phyloP scores from a whole-genome alignment of 2,888 invertebrate genomes.

The Chromoteleia sp. region DNA sequence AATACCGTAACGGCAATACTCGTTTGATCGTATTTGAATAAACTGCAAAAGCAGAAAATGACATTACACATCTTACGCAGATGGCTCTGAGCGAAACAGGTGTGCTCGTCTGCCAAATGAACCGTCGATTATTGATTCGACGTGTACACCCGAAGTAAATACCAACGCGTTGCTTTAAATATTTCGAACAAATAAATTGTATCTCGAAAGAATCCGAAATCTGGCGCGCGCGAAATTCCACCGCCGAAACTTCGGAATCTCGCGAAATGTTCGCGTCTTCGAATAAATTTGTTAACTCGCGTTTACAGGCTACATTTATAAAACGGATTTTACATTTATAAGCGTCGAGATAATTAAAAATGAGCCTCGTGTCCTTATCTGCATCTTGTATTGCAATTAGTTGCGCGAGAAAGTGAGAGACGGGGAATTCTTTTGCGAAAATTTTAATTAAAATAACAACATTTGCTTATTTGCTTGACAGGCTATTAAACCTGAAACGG shows the following conservation, averaged over 20 bases:
- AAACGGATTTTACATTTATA: neutral
- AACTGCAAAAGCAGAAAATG: constrained; percentile 24
- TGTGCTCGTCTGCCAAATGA: constrained; percentile 43
- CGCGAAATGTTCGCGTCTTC: neutral
- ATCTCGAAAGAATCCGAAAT: constrained; percentile 9
- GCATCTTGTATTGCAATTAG: constrained; percentile 31
- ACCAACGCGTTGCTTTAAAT: constrained; percentile 3
- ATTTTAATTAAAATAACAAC: constrained; percentile 40
- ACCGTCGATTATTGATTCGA: constrained; percentile 41
- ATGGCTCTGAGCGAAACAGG: constrained; percentile 49
- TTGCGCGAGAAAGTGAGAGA: neutral
- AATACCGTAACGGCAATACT: neutral
- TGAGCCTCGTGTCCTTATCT: constrained; percentile 15
- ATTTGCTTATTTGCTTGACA: constrained; percentile 29
- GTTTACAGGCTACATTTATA: too few relatives aligned
- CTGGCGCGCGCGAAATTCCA: constrained; percentile 4
- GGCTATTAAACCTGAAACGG: constrained; percentile 22
- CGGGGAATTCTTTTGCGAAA: constrained; percentile 21
- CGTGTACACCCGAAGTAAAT: constrained; percentile 36
- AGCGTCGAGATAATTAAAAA: constrained; percentile 22
- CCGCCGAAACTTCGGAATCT: neutral
- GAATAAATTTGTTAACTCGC: constrained; percentile 14
- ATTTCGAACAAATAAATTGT: constrained; percentile 24
- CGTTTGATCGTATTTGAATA: constrained; percentile 44
- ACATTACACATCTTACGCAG: constrained; percentile 45